Evolutionary conservation across 2,797 vertebrate genomes (phyloP).

Genomic region (Aphelocoma californica): DNA sequence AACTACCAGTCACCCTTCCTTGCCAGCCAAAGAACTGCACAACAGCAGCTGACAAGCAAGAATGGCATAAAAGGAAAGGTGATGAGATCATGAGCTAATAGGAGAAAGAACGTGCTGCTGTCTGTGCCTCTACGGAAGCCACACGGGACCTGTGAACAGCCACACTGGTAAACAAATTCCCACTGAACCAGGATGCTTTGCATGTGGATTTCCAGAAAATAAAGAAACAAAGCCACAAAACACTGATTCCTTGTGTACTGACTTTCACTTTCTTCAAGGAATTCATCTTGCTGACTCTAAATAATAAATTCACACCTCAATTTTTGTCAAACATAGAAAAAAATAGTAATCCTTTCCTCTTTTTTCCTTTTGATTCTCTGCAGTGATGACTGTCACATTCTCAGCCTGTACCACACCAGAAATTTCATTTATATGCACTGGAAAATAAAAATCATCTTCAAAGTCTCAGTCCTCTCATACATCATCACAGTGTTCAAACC

Average conservation of each 20-base stretch:
- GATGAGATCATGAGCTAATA: constrained; percentile 58
- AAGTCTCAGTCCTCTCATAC: neutral
- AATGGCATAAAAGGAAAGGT: constrained; percentile 1
- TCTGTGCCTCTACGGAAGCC: neutral
- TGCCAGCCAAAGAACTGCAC: neutral
- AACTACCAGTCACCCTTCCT: neutral
- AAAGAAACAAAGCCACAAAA: neutral
- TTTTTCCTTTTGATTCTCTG: neutral
- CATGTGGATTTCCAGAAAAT: neutral
- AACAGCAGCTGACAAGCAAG: constrained; percentile 26
- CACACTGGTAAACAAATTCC: neutral
- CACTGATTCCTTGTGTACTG: neutral
- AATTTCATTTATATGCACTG: neutral
- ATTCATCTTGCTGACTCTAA: neutral
- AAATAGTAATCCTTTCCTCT: neutral
- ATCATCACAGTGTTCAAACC: neutral
- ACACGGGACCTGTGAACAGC: neutral
- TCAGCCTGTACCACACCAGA: neutral
- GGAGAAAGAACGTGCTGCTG: neutral
- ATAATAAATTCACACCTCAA: neutral
- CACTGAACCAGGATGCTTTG: neutral
- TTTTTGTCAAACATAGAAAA: neutral
- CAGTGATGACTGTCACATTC: neutral
- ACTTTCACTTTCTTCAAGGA: neutral
- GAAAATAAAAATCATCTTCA: neutral